A percentile compares a stretch with the other conserved stretches of the same genome.
These are phyloP conservation scores for Leistus spinibarbis DNA, from an alignment of 2,888 invertebrate species.

Conservation along the genomic window DNA sequence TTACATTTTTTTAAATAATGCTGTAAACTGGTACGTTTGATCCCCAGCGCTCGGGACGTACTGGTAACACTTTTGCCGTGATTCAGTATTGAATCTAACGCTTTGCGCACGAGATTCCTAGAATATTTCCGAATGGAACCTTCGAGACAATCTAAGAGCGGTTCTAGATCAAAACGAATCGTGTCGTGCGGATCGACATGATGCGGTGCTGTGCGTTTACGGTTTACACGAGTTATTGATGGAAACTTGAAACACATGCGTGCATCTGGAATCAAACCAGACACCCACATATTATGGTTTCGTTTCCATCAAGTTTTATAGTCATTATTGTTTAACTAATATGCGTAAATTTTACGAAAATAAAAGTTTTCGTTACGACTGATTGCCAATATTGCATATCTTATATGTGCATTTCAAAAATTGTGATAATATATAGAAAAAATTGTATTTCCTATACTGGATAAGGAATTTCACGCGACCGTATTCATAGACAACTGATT, in stretches of 20 bases:
- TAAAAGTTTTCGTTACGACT: too few species aligned
- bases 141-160: constrained; percentile 43
- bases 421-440: too few species aligned
- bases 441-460: too few species aligned
- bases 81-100: constrained; percentile 60
- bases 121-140: constrained; percentile 56
- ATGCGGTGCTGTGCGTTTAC: neutral
- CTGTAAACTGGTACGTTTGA: constrained; percentile 62
- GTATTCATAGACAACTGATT: too few species aligned
- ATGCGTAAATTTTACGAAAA: too few species aligned
- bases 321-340: too few species aligned
- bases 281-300: constrained; percentile 18
- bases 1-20: constrained; percentile 63
- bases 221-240: neutral
- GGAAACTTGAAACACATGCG: neutral
- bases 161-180: constrained; percentile 40
- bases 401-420: too few species aligned
- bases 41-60: constrained; percentile 60
- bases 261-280: constrained; percentile 32
- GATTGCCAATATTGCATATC: too few species aligned
- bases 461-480: too few species aligned
- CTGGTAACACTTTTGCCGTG: constrained; percentile 60
- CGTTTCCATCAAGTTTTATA: constrained; percentile 7
- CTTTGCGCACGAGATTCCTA: constrained; percentile 57
- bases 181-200: neutral